phyloP scores from a whole-genome alignment of 2,888 invertebrate genomes.

The Argynnis bischoffii region DNA sequence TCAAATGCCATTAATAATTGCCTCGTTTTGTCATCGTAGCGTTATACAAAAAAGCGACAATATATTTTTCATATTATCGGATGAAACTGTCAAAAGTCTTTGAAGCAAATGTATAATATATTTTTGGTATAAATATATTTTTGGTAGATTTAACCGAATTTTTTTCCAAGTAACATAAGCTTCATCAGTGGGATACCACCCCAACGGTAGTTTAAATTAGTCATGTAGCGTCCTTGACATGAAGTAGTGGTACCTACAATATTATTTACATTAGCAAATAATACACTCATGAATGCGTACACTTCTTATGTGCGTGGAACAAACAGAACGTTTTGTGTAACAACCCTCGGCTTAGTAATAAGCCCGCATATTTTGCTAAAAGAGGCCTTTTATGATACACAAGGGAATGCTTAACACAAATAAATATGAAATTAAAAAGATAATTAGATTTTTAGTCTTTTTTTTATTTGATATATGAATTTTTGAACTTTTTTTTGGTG shows the following conservation, averaged over 20 bases:
- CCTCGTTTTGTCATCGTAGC: too few relatives aligned
- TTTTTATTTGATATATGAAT: background rate
- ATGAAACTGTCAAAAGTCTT: too few relatives aligned
- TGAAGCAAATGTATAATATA: too few relatives aligned
- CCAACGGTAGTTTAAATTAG: background rate
- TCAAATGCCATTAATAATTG: too few relatives aligned
- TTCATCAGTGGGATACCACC: background rate
- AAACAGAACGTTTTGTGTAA: slow-evolving; percentile 32
- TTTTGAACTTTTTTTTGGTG: background rate
- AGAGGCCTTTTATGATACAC: slow-evolving; percentile 16
- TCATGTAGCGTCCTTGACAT: slow-evolving; percentile 1
- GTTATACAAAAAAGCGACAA: too few relatives aligned
- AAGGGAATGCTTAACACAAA: slow-evolving; percentile 7
- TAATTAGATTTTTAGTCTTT: background rate
- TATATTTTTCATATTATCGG: too few relatives aligned
- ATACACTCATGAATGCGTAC: slow-evolving; percentile 6
- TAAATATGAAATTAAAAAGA: slow-evolving; percentile 9
- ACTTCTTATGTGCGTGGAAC: slow-evolving; percentile 25
- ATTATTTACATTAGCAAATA: slow-evolving; percentile 14
- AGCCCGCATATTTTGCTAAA: slow-evolving; percentile 29
- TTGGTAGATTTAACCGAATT: too few relatives aligned
- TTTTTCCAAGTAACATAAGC: background rate
- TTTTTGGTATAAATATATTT: too few relatives aligned
- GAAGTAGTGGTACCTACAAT: slow-evolving; percentile 1
- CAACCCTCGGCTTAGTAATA: slow-evolving; percentile 20